Conservation (phyloP, 2,113 vertebrate genomes). For the Otus sunia region DNA sequence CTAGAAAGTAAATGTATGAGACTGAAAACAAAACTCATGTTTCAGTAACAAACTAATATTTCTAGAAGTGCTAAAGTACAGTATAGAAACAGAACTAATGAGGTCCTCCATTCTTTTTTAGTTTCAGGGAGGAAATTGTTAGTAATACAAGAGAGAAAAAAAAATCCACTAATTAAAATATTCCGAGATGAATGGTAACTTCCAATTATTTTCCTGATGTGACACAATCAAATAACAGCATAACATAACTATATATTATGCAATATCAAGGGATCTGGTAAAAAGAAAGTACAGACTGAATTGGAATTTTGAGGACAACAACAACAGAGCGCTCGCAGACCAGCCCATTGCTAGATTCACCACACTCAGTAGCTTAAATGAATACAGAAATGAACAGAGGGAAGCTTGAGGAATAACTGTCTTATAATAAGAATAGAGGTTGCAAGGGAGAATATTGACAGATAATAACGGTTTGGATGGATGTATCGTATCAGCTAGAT, state of each 20-base stretch:
- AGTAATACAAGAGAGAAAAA: slow-evolving; percentile 68
- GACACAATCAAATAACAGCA: slow-evolving; percentile 63
- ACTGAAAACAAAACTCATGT: background rate
- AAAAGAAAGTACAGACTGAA: background rate
- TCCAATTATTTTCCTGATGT: slow-evolving; percentile 73
- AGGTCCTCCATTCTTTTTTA: slow-evolving; percentile 32
- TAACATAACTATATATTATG: slow-evolving; percentile 41
- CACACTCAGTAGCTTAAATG: background rate
- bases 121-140: slow-evolving; percentile 54
- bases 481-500: background rate
- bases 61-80: background rate
- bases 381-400: background rate
- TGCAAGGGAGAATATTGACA: background rate
- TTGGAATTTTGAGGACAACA: background rate
- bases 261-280: slow-evolving; percentile 8
- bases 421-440: background rate
- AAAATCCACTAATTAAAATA: slow-evolving; percentile 70
- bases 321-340: background rate
- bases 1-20: background rate
- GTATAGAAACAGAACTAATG: slow-evolving; percentile 16
- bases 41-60: slow-evolving; percentile 3
- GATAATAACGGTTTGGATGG: background rate
- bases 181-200: slow-evolving; percentile 63
- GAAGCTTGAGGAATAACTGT: background rate
- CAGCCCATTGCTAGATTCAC: background rate